A percentile compares a stretch with the other conserved stretches of the same genome.
These are phyloP conservation scores for Halesus radiatus DNA, from an alignment of 1,140 invertebrate genomes.

Conservation along the genomic window DNA sequence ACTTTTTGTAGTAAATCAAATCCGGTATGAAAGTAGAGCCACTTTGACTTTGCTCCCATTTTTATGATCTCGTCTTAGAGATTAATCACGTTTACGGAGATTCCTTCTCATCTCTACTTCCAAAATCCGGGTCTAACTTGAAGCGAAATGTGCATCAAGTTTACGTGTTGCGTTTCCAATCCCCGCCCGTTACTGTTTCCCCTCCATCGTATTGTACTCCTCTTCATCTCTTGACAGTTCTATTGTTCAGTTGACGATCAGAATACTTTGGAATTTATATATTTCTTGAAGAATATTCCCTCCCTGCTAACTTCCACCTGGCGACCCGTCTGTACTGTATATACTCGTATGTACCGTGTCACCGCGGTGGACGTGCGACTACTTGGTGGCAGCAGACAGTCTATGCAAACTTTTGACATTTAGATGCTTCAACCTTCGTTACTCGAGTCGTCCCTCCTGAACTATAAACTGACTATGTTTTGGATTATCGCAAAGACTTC, in stretches of 20 bases:
- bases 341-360: neutral
- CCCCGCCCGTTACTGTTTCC: neutral
- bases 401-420: slow-evolving; percentile 23
- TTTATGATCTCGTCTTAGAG: neutral
- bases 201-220: neutral
- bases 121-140: neutral
- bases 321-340: too few species aligned
- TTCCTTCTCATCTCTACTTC: neutral
- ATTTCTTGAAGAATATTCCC: slow-evolving; percentile 6
- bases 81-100: neutral
- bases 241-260: neutral
- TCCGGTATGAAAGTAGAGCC: neutral
- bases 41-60: slow-evolving; percentile 3
- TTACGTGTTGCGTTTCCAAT: slow-evolving; percentile 22
- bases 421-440: slow-evolving; percentile 10
- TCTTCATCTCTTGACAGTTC: neutral
- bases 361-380: too few species aligned
- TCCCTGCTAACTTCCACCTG: neutral
- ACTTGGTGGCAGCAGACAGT: slow-evolving; percentile 1
- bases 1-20: slow-evolving; percentile 3
- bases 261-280: slow-evolving; percentile 11
- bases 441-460: slow-evolving; percentile 4
- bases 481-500: slow-evolving; percentile 2
- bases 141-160: neutral
- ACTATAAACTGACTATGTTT: slow-evolving; percentile 23